Conservation (phyloP, 2,888 invertebrate genomes). For the Melikaiella ostensackeni region DNA sequence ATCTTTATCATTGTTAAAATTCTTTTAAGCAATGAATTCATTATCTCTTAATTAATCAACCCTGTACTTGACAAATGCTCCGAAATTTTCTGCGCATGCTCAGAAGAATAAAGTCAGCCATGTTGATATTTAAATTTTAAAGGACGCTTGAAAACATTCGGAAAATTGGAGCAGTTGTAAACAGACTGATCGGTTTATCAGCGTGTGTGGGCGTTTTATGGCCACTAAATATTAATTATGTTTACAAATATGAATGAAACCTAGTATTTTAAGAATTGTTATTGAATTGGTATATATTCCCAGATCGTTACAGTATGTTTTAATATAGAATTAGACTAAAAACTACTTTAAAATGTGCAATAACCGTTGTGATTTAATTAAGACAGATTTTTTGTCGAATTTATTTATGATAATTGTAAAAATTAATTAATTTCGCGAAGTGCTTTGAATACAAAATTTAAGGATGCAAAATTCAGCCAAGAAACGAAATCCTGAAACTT, state of each 20-base stretch:
- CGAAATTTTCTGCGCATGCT: neutral
- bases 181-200: neutral
- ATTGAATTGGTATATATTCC: neutral
- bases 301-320: neutral
- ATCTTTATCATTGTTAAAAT: neutral
- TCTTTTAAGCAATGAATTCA: neutral
- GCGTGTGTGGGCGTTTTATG: neutral
- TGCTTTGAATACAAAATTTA: neutral
- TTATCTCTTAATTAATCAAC: neutral
- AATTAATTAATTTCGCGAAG: neutral
- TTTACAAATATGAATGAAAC: neutral
- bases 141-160: neutral
- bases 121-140: neutral
- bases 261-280: neutral
- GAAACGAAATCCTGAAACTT: neutral
- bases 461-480: conserved; percentile 5
- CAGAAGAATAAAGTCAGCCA: neutral
- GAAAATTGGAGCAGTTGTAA: neutral
- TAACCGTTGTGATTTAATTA: neutral
- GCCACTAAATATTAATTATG: neutral
- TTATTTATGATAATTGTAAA: neutral
- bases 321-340: neutral
- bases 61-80: neutral
- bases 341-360: conserved; percentile 16
- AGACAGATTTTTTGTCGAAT: neutral